Conservation (phyloP, 2,113 vertebrate species). For the Hemibagrus wyckioides region DNA sequence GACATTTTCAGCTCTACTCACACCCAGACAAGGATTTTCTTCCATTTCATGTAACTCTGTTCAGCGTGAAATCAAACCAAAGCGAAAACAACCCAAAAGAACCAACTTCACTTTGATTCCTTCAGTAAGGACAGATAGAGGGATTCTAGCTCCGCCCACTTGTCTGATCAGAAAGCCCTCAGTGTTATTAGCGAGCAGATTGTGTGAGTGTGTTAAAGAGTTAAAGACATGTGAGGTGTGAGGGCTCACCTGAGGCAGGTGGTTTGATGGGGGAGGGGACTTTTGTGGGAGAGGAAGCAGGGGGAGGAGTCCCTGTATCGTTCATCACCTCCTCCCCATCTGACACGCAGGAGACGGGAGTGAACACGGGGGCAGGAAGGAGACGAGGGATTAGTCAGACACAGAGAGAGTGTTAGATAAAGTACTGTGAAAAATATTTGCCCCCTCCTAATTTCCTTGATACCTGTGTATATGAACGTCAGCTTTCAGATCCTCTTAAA, state of each 20-base stretch:
- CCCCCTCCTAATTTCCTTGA: not conserved
- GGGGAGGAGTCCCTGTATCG: slow-evolving; percentile 65
- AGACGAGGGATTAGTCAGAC: slow-evolving; percentile 20
- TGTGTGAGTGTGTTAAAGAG: not conserved
- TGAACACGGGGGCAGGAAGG: slow-evolving; percentile 11
- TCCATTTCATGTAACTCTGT: not conserved
- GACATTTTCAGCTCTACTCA: not conserved
- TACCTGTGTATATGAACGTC: not conserved
- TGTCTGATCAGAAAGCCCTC: not conserved
- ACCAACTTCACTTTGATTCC: not conserved
- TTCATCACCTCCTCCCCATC: slow-evolving; percentile 74
- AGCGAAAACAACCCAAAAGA: not conserved
- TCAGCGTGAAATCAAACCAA: not conserved
- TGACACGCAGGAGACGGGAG: slow-evolving; percentile 44
- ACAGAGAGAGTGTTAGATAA: not conserved
- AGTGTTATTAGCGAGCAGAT: not conserved
- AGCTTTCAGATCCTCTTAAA: not conserved
- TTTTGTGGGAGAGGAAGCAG: slow-evolving; percentile 70
- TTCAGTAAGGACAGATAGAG: too few species aligned
- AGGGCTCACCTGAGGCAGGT: slow-evolving; percentile 74
- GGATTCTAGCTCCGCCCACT: not conserved
- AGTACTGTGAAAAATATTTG: not conserved
- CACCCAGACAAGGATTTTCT: too few species aligned
- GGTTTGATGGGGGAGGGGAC: slow-evolving; percentile 59
- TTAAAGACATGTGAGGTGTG: not conserved